Conservation (phyloP, 2,797 vertebrate species). For the Glyptemys insculpta region DNA sequence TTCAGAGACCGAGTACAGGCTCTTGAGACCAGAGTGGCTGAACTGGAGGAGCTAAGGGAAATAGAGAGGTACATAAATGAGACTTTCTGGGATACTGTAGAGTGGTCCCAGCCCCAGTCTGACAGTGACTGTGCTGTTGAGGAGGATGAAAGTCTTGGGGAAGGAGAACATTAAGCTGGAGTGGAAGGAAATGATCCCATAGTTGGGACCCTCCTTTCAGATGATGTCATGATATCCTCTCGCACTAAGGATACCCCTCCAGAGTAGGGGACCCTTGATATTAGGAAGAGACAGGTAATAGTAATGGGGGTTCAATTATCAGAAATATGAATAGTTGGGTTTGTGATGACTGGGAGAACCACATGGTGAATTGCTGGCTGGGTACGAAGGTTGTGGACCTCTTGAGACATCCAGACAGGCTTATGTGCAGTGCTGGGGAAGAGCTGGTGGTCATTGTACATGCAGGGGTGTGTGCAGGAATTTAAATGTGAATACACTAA, state of each 20-base stretch:
- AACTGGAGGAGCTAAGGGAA: too few species aligned
- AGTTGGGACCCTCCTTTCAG: background rate
- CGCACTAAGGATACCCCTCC: background rate
- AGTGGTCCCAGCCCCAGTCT: background rate
- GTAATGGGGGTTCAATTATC: background rate
- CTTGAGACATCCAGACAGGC: background rate
- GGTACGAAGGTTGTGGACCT: background rate
- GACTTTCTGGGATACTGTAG: background rate
- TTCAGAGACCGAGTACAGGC: too few species aligned
- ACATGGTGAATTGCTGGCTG: background rate
- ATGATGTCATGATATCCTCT: background rate
- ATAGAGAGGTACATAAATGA: background rate
- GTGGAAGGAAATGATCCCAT: background rate
- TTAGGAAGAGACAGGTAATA: background rate
- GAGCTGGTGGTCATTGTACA: background rate
- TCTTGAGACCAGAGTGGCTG: too few species aligned
- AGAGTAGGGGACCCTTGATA: background rate
- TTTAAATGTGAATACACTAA: too few species aligned
- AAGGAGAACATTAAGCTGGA: background rate
- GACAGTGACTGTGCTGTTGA: background rate
- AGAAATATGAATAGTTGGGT: background rate
- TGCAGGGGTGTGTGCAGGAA: too few species aligned
- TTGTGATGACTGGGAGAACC: background rate
- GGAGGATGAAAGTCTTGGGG: background rate
- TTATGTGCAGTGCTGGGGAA: background rate